phyloP scores from a whole-genome alignment of 2,113 vertebrate genomes.

The Coregonus clupeaformis region DNA sequence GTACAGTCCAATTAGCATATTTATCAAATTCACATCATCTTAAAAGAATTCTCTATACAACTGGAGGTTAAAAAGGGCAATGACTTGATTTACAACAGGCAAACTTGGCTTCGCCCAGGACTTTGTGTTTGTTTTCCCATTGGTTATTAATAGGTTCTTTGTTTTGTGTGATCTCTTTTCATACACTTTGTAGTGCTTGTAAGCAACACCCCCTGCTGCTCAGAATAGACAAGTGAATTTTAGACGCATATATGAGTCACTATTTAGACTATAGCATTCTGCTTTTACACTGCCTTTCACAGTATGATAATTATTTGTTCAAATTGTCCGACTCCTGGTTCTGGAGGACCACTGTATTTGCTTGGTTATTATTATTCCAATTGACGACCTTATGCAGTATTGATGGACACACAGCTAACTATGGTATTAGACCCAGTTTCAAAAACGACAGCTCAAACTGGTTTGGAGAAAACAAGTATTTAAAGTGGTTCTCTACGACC shows the following conservation, averaged over 20 bases:
- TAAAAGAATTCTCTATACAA: constrained; percentile 44
- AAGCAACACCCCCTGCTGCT: background rate
- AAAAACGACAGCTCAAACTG: no score
- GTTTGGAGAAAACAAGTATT: no score
- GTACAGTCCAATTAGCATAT: constrained; percentile 48
- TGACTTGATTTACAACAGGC: constrained; percentile 37
- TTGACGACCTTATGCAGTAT: background rate
- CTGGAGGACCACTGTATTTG: no score
- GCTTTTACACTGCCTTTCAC: no score
- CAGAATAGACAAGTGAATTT: background rate
- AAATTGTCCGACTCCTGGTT: no score
- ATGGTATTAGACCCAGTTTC: no score
- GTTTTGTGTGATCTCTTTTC: background rate
- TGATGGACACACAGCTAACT: background rate
- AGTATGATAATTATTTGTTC: no score
- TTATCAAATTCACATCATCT: constrained; percentile 44
- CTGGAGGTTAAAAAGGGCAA: constrained; percentile 46
- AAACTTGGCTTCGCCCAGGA: constrained; percentile 26
- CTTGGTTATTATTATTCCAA: no score
- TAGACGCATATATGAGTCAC: no score
- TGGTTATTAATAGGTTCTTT: background rate
- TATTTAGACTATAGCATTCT: no score
- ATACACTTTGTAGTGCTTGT: background rate
- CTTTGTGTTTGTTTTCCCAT: background rate
- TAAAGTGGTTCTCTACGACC: background rate